Evolutionary conservation across 2,113 vertebrate genomes (phyloP), one percentile per base, ranked within the genome.

Genomic region (Cyanocitta stelleri): DNA sequence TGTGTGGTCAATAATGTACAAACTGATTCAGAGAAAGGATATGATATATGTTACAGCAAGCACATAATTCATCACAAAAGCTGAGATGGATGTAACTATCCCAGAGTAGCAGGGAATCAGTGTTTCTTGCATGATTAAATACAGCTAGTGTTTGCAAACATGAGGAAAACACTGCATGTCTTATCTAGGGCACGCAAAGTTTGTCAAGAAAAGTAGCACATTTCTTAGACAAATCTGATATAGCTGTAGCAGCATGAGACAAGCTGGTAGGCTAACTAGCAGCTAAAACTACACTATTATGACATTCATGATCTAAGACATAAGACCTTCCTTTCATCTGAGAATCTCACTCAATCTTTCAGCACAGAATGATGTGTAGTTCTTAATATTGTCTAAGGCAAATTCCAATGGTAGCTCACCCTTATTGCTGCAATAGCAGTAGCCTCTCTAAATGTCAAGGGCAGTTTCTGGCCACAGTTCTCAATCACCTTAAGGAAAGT

Each of bases 51-150:
- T 69, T 73, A n/a, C 41, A 87, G 49, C 69, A 58, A 94, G 59
- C 41, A 66, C 41, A 69, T 89, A 87, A 94, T 66, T 89, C 41
- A 92, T 82, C 2, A 7, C 71, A 67, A 76, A 79, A 79, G 37
- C 81, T 76, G 35, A 83, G 64, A 79, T 43, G 23, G 19, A 73
- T 33, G 15, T 27, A 55, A 61, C 81, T 71, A 48, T 44, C 29
- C 37, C 24, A 48, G 63, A 64, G 75, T 35, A 77, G 24, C 27
- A 73, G 44, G 18, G 49, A 89, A 64, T 85, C 69, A 82, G 82
- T 55, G 67, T 85, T 92, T 85, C 78, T 77, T 75, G n/a, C 44
- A 67, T 90, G 71, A 96, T 91, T 93, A 94, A 96, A 89, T 73
- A 55, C 49, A 91, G 32, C 16, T 32, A 69, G 33, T 43, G 35